phyloP scores from a whole-genome alignment of 2,797 vertebrate species.

The Odontamblyopus lacepedii region DNA sequence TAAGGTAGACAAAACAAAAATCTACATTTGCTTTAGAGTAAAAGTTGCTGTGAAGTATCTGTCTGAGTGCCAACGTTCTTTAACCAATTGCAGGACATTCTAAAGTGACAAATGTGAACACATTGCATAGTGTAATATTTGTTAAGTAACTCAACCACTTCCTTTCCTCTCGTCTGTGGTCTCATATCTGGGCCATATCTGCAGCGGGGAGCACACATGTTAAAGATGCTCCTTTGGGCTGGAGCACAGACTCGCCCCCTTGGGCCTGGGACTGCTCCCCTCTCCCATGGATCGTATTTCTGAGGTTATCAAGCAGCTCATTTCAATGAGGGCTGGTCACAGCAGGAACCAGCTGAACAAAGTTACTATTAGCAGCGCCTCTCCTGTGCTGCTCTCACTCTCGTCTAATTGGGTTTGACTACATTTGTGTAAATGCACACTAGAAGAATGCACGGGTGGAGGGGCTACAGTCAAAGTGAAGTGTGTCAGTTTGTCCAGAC shows the following conservation, averaged over 20 bases:
- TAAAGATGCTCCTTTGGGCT: slow-evolving; percentile 69
- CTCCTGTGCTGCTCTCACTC: slow-evolving; percentile 82
- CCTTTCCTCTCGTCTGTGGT: slow-evolving; percentile 19
- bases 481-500: slow-evolving; percentile 82
- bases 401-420: slow-evolving; percentile 85
- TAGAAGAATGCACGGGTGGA: slow-evolving; percentile 73
- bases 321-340: slow-evolving; percentile 84
- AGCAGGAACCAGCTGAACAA: slow-evolving; percentile 88
- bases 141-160: slow-evolving; percentile 6
- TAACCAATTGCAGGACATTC: not conserved
- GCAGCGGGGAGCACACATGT: slow-evolving; percentile 57
- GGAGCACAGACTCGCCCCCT: slow-evolving; percentile 52
- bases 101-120: not conserved
- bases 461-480: slow-evolving; percentile 76
- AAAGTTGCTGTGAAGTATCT: not conserved
- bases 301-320: slow-evolving; percentile 84
- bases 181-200: slow-evolving; percentile 45
- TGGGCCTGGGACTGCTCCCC: slow-evolving; percentile 55
- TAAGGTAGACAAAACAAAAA: slow-evolving; percentile 38
- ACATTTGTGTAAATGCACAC: slow-evolving; percentile 85
- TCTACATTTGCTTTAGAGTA: slow-evolving; percentile 40
- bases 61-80: too few relatives aligned
- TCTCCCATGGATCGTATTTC: slow-evolving; percentile 75
- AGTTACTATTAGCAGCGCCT: slow-evolving; percentile 82
- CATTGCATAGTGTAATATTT: not conserved